Conservation (phyloP, 64 coral and sea anemone genomes). For the Montipora efflorescens region DNA sequence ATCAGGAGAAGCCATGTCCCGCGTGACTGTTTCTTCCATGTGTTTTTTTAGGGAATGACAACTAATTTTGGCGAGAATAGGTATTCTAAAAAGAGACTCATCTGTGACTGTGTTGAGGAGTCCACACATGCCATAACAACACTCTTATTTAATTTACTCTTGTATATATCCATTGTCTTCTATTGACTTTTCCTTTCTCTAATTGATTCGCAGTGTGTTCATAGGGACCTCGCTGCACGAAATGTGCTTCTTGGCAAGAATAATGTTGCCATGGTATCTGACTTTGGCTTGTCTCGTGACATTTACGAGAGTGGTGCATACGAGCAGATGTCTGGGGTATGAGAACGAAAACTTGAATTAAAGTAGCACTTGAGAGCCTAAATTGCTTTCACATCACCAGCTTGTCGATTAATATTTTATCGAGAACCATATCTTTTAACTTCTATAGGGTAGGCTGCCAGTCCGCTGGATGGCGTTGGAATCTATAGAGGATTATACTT, state of each 20-base stretch:
- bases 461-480: too few relatives aligned
- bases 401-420: too few relatives aligned
- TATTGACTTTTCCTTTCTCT: not conserved
- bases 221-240: conserved; percentile 19
- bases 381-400: not conserved
- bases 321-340: not conserved
- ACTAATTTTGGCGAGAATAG: too few relatives aligned
- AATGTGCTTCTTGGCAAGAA: conserved; percentile 16
- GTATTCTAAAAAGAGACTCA: too few relatives aligned
- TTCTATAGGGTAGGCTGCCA: conserved; percentile 23
- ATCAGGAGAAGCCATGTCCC: too few relatives aligned
- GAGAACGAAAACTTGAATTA: not conserved
- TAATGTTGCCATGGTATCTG: conserved; percentile 28
- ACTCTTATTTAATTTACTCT: too few relatives aligned
- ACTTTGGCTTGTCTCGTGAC: conserved; percentile 32
- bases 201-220: not conserved
- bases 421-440: not conserved
- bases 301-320: conserved; percentile 6
- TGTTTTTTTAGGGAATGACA: too few relatives aligned
- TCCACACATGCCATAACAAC: too few relatives aligned
- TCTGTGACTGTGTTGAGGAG: too few relatives aligned
- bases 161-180: not conserved
- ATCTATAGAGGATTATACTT: too few relatives aligned
- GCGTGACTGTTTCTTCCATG: too few relatives aligned
- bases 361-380: not conserved